Percentiles rank a stretch among this genome's conserved stretches.
phyloP scores from a whole-genome alignment of 1,140 invertebrate species.

The Theocolax elegans region DNA sequence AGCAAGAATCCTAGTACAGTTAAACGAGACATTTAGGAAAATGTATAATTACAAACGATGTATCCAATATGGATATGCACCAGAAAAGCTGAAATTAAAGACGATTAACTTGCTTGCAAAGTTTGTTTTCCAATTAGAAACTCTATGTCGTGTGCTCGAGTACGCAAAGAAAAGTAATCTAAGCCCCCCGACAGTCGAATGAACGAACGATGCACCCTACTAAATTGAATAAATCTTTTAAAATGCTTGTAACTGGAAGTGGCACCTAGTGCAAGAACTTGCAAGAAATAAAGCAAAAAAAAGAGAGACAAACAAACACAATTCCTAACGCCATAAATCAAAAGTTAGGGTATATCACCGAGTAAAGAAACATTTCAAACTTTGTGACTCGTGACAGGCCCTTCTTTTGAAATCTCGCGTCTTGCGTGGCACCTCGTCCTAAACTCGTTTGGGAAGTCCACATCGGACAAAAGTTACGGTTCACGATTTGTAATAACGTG shows the following conservation, averaged over 20 bases:
- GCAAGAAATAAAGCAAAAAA: no score
- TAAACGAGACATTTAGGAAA: not conserved
- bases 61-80: no score
- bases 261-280: not conserved
- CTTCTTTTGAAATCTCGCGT: slow-evolving; percentile 17
- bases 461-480: not conserved
- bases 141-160: no score
- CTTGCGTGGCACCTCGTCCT: slow-evolving; percentile 13
- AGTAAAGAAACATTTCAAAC: not conserved
- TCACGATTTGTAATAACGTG: not conserved
- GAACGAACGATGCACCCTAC: not conserved
- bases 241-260: slow-evolving; percentile 13
- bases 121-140: slow-evolving; percentile 36
- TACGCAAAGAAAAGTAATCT: not conserved
- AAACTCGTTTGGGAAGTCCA: not conserved
- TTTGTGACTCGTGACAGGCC: slow-evolving; percentile 21
- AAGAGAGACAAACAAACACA: not conserved
- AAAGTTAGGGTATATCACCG: slow-evolving; percentile 1
- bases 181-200: not conserved
- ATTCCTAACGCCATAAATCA: not conserved
- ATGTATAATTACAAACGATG: no score
- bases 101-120: slow-evolving; percentile 29
- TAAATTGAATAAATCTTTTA: slow-evolving; percentile 28
- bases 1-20: no score
- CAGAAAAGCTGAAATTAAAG: not conserved